Evolutionary conservation across 1,140 invertebrate genomes (phyloP).

Genomic region (Hesperophylax magnus): DNA sequence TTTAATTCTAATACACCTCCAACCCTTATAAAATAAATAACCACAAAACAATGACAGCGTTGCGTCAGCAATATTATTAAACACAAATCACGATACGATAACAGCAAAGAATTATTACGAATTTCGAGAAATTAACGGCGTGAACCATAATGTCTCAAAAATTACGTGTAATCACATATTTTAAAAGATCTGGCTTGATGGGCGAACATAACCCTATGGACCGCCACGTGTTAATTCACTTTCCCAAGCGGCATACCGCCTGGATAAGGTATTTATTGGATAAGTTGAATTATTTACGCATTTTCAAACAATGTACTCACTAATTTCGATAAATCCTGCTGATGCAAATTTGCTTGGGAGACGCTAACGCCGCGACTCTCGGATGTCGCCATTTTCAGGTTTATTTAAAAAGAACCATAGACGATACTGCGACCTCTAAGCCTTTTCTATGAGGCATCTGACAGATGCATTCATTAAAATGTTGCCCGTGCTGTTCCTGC

Average conservation of each 20-base stretch:
- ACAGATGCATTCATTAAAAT: background rate
- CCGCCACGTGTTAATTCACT: constrained; percentile 46
- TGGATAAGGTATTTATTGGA: background rate
- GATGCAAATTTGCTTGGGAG: constrained; percentile 68
- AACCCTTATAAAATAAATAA: background rate
- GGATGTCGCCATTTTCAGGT: constrained; percentile 64
- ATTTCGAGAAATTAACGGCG: background rate
- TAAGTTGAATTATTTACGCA: constrained; percentile 11
- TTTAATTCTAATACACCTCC: too few species aligned
- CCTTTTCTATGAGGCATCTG: constrained; percentile 30
- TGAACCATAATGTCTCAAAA: background rate
- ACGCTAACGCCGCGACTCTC: constrained; percentile 62
- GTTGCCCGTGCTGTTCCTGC: background rate
- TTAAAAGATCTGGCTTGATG: constrained; percentile 9
- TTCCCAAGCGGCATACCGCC: background rate
- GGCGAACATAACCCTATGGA: constrained; percentile 41
- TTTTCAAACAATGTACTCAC: constrained; percentile 60
- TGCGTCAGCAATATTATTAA: constrained; percentile 21
- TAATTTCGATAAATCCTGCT: constrained; percentile 70
- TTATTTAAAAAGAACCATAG: constrained; percentile 35
- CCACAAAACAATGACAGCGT: constrained; percentile 17
- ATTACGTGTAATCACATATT: background rate
- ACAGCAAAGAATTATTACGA: background rate
- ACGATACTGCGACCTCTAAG: background rate
- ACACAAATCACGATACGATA: background rate